Evolutionary conservation across 2,113 vertebrate species (phyloP), one percentile per base, ranked within the genome.

Genomic region (Pelobates fuscus): DNA sequence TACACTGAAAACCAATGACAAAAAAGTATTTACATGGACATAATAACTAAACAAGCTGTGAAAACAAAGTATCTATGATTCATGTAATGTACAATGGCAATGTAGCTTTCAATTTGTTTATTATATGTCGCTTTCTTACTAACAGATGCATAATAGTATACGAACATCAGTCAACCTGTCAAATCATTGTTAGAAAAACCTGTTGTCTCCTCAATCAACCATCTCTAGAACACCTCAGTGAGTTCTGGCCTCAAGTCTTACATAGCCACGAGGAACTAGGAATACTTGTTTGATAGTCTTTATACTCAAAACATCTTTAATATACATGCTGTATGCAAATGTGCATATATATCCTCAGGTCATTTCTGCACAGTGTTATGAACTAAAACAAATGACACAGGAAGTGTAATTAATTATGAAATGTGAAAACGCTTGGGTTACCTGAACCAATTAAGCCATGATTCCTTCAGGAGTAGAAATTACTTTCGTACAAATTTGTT

Each of bases 401-500:
- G 72, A 67, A 60, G 72, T 75, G 63, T 75, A 75, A 67, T 75
- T 75, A 75, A 75, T 75, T 75, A 67, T 67, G 37, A 67, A 75
- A 75, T 74, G 71, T 58, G 52, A 57, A 74, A 74, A 74, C 41
- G 54, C 54, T 52, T 75, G 54, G 59, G 64, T 59, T 75, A 75
- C 54, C 63, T 75, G 72, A 75, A 75, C 72, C 72, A 75, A 67
- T 75, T 75, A 75, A 67, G 37, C 63, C 25, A 67, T 17, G 52
- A 67, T 75, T 67, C 72, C 72, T 67, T 67, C 32, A 75, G 72
- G 72, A 67, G 37, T 52, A 67, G 32, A 75, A 75, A 67, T 75
- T 29, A 67, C 63, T 75, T 75, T 67, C 59, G 23, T 75, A 58
- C 63, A 59, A 75, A 67, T 67, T 66, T 59, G 52, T 75, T 75